Percentiles rank a stretch among this genome's conserved stretches.
These are phyloP conservation scores for Trinorchestia longiramus DNA, from an alignment of 1,140 invertebrate genomes.

Conservation along the genomic window DNA sequence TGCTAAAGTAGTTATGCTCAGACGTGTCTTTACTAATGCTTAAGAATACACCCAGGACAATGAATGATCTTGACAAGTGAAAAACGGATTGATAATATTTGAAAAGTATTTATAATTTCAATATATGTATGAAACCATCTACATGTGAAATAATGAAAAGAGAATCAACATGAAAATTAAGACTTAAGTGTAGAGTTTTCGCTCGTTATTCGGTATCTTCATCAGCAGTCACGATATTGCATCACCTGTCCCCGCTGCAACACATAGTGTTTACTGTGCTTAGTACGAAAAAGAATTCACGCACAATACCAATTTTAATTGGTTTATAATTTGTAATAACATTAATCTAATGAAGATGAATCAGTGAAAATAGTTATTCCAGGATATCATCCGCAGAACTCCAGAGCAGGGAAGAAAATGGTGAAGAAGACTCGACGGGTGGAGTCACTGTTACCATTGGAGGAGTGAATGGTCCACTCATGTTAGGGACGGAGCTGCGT, in stretches of 20 bases:
- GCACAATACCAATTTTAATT: not conserved
- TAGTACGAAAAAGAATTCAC: not conserved
- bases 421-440: not conserved
- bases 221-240: not conserved
- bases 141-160: not conserved
- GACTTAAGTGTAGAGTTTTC: not conserved
- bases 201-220: not conserved
- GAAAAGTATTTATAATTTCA: not conserved
- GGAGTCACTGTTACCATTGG: constrained; percentile 18
- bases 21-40: not conserved
- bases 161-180: not conserved
- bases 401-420: constrained; percentile 4
- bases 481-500: constrained; percentile 27
- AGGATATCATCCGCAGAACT: constrained; percentile 10
- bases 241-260: not conserved
- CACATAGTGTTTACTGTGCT: not conserved
- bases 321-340: not conserved
- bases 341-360: not conserved
- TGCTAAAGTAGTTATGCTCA: not conserved
- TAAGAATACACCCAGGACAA: not conserved
- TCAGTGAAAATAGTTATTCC: not conserved
- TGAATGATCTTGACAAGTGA: not conserved
- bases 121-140: not conserved
- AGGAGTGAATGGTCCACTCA: not conserved
- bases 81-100: not conserved